Evolutionary conservation across 1,140 invertebrate species (phyloP), one percentile per base, ranked within the genome.

Genomic region (Nautilus pompilius): DNA sequence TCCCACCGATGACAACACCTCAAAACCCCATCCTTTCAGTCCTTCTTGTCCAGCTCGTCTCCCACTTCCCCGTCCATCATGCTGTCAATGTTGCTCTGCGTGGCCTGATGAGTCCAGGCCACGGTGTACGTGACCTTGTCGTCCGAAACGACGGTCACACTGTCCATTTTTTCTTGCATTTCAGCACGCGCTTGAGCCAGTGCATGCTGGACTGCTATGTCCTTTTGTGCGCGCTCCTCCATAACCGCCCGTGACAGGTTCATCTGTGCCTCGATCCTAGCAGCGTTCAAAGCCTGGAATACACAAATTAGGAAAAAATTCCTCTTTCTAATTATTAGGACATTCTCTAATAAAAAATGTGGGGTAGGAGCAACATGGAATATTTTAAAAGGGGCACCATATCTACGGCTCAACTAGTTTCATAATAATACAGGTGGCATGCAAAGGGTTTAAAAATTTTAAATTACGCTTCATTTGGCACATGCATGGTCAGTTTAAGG

Each of bases 131-230:
- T 45, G 17, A 57, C 41, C 30, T 65, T 65, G 32, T 80, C 76
- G 65, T 75, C 73, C 17, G 71, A 63, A 3, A 77, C 74, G 36
- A 80, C 73, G 2, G 73, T 74, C 0, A 75, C 60, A 20, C 67
- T 62, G 22, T 77, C 75, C 29, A 71, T 66, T 68, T 78, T 80
- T 8, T 78, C 76, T 36, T 76, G 74, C 34, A 82, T 70, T 49
- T 81, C 80, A 3, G 70, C 64, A 2, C 77, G 62, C 1, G 76
- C 72, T 45, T 80, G 73, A 15, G 76, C 72, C 33, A 82, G 32
- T 0, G 80, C 80, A 58, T 82, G 74, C 60, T 82, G 80, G 6
- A 83, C 58, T 6, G 80, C 78, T 6, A 80, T 72, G 48, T 82
- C 79, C 66, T 77, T 80, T 62, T 82, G 81, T 6, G 71, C 63